Evolutionary conservation across 2,113 vertebrate genomes (phyloP).

Genomic region (Otolemur garnettii): DNA sequence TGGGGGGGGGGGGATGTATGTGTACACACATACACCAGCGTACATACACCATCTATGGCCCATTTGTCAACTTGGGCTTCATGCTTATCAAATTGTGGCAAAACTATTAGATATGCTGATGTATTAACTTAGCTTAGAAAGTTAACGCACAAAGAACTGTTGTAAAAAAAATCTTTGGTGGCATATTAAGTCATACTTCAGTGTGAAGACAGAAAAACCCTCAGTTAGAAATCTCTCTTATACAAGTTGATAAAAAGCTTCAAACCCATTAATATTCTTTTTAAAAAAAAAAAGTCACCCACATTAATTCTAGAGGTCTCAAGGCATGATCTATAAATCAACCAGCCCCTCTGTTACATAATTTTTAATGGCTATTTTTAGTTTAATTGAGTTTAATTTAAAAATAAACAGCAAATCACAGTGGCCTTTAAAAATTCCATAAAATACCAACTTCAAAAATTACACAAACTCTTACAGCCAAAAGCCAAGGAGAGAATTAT

Average conservation of each 20-base stretch:
- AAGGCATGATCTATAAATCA: slow-evolving; percentile 61
- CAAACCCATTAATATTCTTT: slow-evolving; percentile 40
- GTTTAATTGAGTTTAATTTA: background rate
- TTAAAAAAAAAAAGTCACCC: background rate
- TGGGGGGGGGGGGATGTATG: background rate
- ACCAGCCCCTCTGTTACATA: slow-evolving; percentile 46
- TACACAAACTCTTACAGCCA: slow-evolving; percentile 44
- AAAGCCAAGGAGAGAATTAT: slow-evolving; percentile 56
- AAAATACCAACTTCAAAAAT: slow-evolving; percentile 63
- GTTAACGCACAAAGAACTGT: background rate
- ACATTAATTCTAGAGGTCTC: slow-evolving; percentile 47
- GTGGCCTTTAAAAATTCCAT: slow-evolving; percentile 50
- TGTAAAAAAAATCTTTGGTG: slow-evolving; percentile 41
- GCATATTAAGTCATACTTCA: background rate
- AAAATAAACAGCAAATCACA: slow-evolving; percentile 14
- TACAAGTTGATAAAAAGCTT: slow-evolving; percentile 56
- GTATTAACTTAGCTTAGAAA: slow-evolving; percentile 31
- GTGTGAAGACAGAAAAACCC: slow-evolving; percentile 8
- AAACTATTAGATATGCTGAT: slow-evolving; percentile 6
- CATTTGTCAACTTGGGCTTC: background rate
- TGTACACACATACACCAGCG: fast-evolving
- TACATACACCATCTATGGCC: background rate
- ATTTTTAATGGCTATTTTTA: slow-evolving; percentile 60
- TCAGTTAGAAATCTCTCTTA: background rate
- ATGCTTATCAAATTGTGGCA: slow-evolving; percentile 7